These are phyloP conservation scores for Alcedo atthis DNA, from an alignment of 2,797 vertebrate species.

Conservation along the genomic window DNA sequence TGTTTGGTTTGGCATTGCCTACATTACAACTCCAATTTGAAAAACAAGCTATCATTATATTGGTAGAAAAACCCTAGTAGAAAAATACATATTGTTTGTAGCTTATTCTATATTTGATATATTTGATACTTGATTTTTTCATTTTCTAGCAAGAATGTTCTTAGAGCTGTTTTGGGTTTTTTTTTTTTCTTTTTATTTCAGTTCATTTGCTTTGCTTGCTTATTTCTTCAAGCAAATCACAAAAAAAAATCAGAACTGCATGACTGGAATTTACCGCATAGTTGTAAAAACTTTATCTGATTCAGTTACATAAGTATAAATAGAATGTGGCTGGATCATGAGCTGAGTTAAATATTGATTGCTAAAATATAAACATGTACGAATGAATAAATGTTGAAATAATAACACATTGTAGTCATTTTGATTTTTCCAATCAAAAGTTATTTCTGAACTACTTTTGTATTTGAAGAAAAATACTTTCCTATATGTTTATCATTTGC, in stretches of 20 bases:
- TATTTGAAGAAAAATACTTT: conserved; percentile 5
- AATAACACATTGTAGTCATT: not conserved
- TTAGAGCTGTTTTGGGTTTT: not conserved
- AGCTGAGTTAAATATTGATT: conserved; percentile 28
- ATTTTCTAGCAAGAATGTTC: not conserved
- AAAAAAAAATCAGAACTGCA: not conserved
- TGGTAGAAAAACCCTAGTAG: not conserved
- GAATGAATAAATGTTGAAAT: conserved; percentile 2
- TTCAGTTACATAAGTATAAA: not conserved
- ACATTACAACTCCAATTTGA: not conserved
- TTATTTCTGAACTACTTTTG: not conserved
- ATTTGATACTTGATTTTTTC: conserved; percentile 1
- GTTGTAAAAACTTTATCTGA: conserved; percentile 30
- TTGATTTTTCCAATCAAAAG: conserved; percentile 27
- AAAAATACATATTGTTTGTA: not conserved
- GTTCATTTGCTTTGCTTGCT: not conserved
- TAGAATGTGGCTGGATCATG: not conserved
- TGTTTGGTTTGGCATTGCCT: conserved; percentile 39
- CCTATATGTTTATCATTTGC: not conserved
- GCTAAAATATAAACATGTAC: conserved; percentile 16
- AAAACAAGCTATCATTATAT: conserved; percentile 26
- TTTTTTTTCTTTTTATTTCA: not conserved
- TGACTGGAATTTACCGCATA: not conserved
- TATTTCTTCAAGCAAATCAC: not conserved
- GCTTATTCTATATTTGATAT: not conserved